Evolutionary conservation across 2,797 vertebrate genomes (phyloP), one percentile per base, ranked within the genome.

Genomic region (Rhadinocentrus ornatus): DNA sequence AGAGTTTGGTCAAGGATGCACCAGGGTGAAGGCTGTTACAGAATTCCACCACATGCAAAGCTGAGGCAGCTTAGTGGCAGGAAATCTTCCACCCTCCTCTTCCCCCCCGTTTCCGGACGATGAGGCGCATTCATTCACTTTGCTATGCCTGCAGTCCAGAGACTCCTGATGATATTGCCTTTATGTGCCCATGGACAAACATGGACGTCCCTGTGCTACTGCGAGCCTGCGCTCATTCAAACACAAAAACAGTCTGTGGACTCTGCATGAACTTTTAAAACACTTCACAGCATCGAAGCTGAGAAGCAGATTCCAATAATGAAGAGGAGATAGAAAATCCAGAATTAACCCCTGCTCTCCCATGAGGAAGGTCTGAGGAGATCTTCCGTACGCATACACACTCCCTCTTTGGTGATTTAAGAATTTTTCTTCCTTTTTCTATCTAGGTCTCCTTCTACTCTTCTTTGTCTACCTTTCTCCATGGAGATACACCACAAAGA

Each of bases 291-390:
- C 66, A 62, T 78, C 80, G 86, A 88, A 86, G 90, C 88, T 85
- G 83, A 86, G 75, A 71, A 81, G 78, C 90, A 85, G 85, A 83
- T 83, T 84, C 80, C 76, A 79, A 71, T 90, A 91, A 92, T 91
- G 83, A 93, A 85, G 88, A 84, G 83, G 71, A 88, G 75, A 87
- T 69, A 81, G 92, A 86, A 92, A 89, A 94, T 92, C 90, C 84
- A 41, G 79, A 66, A 86, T 92, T 91, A 91, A 88, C 46, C 69
- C 76, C 69, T 69, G 67, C 73, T 65, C 81, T 88, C 89, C 87
- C 82, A 82, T 54, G 84, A 83, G 70, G 71, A 81, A 73, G 77
- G 71, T 80, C 83, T 64, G 63, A 78, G 64, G 75, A 58, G 27
- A 70, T 84, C 78, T 64, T 80, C 77, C 34, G 52, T 60, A 75